phyloP scores from a whole-genome alignment of 2,888 invertebrate species.

The Emmelina monodactyla region DNA sequence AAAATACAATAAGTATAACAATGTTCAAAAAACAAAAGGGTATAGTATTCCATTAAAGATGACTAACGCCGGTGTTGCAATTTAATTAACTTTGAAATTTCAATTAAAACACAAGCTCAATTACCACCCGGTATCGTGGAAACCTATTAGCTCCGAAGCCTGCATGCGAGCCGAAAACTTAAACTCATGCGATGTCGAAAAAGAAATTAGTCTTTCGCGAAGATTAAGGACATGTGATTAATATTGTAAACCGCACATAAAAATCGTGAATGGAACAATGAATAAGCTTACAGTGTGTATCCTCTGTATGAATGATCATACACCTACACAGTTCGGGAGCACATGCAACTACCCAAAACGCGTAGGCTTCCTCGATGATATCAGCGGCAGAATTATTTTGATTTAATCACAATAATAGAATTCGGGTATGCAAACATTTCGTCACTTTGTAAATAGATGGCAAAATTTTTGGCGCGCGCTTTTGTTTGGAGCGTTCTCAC shows the following conservation, averaged over 20 bases:
- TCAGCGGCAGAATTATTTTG: background rate
- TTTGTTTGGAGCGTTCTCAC: slow-evolving; percentile 55
- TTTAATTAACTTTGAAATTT: slow-evolving; percentile 24
- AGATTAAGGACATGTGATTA: no score
- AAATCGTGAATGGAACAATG: no score
- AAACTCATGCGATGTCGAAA: no score
- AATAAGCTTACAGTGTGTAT: no score
- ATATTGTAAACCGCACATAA: no score
- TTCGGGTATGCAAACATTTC: background rate
- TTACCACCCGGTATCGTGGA: background rate
- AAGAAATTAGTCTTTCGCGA: no score
- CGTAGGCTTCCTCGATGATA: background rate
- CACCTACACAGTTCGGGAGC: background rate
- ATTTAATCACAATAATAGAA: background rate
- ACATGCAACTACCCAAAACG: background rate
- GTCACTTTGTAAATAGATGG: background rate
- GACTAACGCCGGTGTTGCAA: slow-evolving; percentile 28
- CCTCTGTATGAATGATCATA: no score
- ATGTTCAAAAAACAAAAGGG: no score
- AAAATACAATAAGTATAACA: no score
- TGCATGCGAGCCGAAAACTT: no score
- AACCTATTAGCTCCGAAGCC: no score
- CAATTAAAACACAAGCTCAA: background rate
- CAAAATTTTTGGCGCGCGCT: slow-evolving; percentile 16
- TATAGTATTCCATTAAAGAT: slow-evolving; percentile 17